These are phyloP conservation scores for Tipula unca DNA, from an alignment of 2,888 invertebrate species.

Conservation along the genomic window DNA sequence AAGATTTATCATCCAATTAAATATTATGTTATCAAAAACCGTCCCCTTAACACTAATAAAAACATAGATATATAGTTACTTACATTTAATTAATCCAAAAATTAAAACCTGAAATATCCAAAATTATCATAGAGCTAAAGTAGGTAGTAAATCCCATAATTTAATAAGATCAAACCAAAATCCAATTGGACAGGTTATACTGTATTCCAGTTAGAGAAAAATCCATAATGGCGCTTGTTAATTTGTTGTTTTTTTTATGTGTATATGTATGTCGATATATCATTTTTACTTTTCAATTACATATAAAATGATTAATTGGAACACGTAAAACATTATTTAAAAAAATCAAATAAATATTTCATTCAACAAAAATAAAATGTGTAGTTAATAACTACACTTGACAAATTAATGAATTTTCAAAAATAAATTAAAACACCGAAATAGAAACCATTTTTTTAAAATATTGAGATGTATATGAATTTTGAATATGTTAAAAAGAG, in stretches of 20 bases:
- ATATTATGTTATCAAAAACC: no score
- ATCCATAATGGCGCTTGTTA: constrained; percentile 1
- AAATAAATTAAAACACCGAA: neutral
- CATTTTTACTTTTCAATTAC: neutral
- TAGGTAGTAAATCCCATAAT: neutral
- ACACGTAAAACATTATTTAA: neutral
- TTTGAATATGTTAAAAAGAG: neutral
- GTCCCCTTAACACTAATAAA: neutral
- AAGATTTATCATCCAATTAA: no score
- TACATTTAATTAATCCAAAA: neutral
- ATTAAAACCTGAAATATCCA: neutral
- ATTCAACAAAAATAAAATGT: neutral
- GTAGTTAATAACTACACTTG: neutral
- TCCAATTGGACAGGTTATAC: neutral
- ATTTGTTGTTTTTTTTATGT: neutral
- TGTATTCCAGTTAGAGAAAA: neutral
- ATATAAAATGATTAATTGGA: neutral
- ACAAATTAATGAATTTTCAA: neutral
- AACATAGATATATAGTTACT: neutral
- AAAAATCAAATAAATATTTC: neutral
- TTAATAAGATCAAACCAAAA: neutral
- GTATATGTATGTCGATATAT: neutral
- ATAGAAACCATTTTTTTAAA: neutral
- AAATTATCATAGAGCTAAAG: neutral
- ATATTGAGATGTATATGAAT: neutral